Base-by-base conservation (phyloP, 2,888 invertebrate genomes). In the Ariolimax columbianus region DNA sequence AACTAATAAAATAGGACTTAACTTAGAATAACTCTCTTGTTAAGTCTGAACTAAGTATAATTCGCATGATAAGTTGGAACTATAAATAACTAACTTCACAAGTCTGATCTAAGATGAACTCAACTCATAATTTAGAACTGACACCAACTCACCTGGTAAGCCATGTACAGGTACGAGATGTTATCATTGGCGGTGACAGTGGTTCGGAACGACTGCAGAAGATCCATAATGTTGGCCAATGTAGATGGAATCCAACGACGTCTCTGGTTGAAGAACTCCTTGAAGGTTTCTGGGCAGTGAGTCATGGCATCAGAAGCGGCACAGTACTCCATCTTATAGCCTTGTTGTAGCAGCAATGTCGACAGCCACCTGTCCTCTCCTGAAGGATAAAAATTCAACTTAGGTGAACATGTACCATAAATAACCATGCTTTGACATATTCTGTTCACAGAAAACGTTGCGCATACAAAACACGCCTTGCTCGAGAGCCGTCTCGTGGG, bases 191-290 rank as follows among this genome's bases (percentile, higher is more conserved):
- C 97, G 94, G 97, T 97, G 88, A 99, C 97, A 0, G 99, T 99
- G 90, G 97, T 96, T 93, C 97, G 98, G 90, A 97, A 98, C 94
- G 98, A 98, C 93, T 88, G 88, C 14, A 92, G 86, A 92, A 99
- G 95, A 94, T 99, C 99, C 97, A 99, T 97, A 93, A 99, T 99
- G 94, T 99, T 99, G 87, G 99, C 99, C 93, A 99, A 97, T 63
- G 99, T 99, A 0, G 99, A 99, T 14, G 99, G 99, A 89, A 98
- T 98, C 99, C 99, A 99, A 90, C 99, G 96, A 93, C 99, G 96
- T 87, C 99, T 96, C 94, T 99, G 99, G 93, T 98, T 99, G 95
- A 98, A 99, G 94, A 99, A 99, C 95, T 99, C 99, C 92, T 97
- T 97, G 95, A 99, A 99, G 36, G 89, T 86, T 85, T 99, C 99